Conservation (phyloP, 23 tunicate species). For the Clavelina lepadiformis region DNA sequence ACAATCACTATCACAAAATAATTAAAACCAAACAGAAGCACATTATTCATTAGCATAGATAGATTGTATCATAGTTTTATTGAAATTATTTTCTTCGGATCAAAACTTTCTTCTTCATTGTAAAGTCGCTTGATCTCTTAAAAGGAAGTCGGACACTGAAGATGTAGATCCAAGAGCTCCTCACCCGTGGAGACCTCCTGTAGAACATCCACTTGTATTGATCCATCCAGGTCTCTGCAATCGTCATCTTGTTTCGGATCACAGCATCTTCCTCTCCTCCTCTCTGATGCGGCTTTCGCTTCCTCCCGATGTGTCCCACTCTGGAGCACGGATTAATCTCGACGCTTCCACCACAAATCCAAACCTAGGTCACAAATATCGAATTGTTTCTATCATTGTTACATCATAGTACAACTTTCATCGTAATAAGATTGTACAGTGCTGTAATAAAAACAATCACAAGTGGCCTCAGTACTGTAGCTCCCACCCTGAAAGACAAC, state of each 20-base stretch:
- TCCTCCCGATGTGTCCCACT: constrained; percentile 75
- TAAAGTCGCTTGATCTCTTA: too few species aligned
- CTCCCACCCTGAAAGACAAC: constrained; percentile 57
- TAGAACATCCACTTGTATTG: constrained; percentile 86
- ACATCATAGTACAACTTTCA: background rate
- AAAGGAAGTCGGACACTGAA: too few species aligned
- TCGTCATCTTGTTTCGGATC: constrained; percentile 50
- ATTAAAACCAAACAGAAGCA: too few species aligned
- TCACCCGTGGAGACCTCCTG: constrained; percentile 54
- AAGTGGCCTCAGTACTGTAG: too few species aligned
- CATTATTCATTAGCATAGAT: too few species aligned
- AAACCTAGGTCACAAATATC: constrained; percentile 19
- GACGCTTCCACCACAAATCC: constrained; percentile 77
- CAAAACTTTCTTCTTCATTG: too few species aligned
- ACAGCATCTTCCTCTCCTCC: constrained; percentile 6
- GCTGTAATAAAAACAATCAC: too few species aligned
- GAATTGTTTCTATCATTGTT: background rate
- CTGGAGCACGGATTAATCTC: constrained; percentile 77
- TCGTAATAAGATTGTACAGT: too few species aligned
- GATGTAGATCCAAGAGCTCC: too few species aligned
- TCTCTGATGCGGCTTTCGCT: constrained; percentile 44
- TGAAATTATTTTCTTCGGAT: too few species aligned
- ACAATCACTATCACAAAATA: too few species aligned
- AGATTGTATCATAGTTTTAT: too few species aligned
- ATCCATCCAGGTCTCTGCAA: constrained; percentile 84